These are phyloP conservation scores for Acholoe squamosa DNA, from an alignment of 2,888 invertebrate genomes.

Conservation along the genomic window DNA sequence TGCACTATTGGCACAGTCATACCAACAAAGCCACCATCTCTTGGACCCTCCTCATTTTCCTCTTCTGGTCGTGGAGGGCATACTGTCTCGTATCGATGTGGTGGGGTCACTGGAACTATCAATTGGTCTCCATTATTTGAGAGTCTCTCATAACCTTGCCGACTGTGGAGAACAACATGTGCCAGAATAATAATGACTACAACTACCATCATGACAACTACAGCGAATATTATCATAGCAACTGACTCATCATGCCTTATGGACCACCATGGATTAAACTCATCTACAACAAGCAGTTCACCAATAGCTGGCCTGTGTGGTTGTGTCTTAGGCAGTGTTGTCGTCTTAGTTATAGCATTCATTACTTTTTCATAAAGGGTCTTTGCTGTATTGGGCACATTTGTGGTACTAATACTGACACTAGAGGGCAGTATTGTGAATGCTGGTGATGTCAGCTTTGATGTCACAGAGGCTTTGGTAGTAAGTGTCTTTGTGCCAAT, in stretches of 20 bases:
- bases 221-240: background rate
- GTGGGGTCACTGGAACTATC: background rate
- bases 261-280: slow-evolving; percentile 27
- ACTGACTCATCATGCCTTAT: slow-evolving; percentile 5
- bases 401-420: background rate
- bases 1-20: background rate
- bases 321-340: background rate
- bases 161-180: background rate
- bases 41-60: background rate
- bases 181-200: background rate
- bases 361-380: background rate
- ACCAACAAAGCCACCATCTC: slow-evolving; percentile 6
- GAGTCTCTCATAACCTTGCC: background rate
- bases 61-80: background rate
- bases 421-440: background rate
- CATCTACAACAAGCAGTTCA: background rate
- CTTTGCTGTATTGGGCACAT: background rate
- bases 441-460: background rate
- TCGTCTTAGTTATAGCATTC: background rate
- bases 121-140: slow-evolving; percentile 6
- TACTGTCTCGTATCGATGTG: background rate
- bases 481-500: background rate
- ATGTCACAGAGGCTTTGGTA: background rate
- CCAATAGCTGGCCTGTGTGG: background rate
- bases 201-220: slow-evolving; percentile 19